Evolutionary conservation across 2,888 invertebrate genomes (phyloP).

Genomic region (Acronicta leporina): DNA sequence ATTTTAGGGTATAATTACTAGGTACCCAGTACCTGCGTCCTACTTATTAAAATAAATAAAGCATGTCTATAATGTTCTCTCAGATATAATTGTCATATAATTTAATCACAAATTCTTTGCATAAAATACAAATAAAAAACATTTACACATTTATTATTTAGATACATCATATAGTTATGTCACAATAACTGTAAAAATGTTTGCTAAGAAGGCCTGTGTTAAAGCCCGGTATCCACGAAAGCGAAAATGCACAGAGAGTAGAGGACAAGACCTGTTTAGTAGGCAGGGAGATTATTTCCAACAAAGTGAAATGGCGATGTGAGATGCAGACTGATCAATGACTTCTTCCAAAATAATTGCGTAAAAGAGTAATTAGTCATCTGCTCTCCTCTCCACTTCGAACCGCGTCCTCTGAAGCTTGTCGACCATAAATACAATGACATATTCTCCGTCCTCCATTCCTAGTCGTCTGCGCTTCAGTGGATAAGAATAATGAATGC

Average conservation of each 20-base stretch:
- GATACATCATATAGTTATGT: slow-evolving; percentile 37
- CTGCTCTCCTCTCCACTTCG: not conserved
- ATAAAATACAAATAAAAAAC: slow-evolving; percentile 45
- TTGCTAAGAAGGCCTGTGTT: slow-evolving; percentile 16
- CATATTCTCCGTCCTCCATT: not conserved
- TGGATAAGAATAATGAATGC: no score
- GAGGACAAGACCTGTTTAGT: no score
- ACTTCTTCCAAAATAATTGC: no score
- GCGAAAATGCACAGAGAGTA: not conserved
- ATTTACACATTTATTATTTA: slow-evolving; percentile 50
- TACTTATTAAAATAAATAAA: slow-evolving; percentile 15
- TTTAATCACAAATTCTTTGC: slow-evolving; percentile 55
- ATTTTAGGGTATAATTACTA: no score
- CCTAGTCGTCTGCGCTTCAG: not conserved
- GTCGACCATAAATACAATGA: not conserved
- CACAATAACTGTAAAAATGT: slow-evolving; percentile 53
- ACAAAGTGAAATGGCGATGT: no score
- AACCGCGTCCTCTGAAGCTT: not conserved
- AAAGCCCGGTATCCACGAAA: not conserved
- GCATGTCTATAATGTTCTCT: slow-evolving; percentile 38
- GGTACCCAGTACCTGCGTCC: no score
- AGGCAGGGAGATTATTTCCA: no score
- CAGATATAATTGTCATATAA: slow-evolving; percentile 59
- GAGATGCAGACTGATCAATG: no score
- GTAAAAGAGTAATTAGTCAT: no score